Evolutionary conservation across 2,113 vertebrate genomes (phyloP).

Genomic region (Elaphurus davidianus): DNA sequence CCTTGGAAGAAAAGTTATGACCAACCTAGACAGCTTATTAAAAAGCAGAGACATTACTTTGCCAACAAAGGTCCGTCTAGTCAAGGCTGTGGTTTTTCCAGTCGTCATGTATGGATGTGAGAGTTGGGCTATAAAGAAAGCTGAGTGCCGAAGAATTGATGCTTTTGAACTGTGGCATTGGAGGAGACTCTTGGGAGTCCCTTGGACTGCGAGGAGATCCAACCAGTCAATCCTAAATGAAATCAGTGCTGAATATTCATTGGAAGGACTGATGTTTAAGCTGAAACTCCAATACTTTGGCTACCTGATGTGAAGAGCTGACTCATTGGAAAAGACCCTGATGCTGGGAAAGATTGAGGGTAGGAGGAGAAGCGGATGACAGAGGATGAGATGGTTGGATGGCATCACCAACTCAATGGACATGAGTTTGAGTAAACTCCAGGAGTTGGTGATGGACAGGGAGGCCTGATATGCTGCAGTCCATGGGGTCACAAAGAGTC

Average conservation of each 20-base stretch:
- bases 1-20: background rate
- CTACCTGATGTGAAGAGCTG: background rate
- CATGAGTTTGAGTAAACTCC: background rate
- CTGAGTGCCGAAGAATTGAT: background rate
- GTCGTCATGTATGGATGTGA: background rate
- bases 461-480: background rate
- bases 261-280: background rate
- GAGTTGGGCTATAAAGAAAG: background rate
- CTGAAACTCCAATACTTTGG: background rate
- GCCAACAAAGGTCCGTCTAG: background rate
- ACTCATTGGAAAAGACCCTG: background rate
- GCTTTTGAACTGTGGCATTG: background rate
- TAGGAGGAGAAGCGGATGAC: background rate
- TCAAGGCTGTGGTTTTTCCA: background rate
- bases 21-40: background rate
- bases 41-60: background rate
- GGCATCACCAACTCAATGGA: background rate
- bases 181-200: background rate
- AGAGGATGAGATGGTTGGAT: background rate
- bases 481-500: background rate
- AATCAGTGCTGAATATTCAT: background rate
- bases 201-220: background rate
- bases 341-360: background rate
- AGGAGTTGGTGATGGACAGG: background rate
- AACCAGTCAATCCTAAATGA: background rate